Percentiles rank a stretch among this genome's conserved stretches.
These are phyloP conservation scores for Phodopus roborovskii DNA, from an alignment of 2,113 vertebrate genomes.

Conservation along the genomic window DNA sequence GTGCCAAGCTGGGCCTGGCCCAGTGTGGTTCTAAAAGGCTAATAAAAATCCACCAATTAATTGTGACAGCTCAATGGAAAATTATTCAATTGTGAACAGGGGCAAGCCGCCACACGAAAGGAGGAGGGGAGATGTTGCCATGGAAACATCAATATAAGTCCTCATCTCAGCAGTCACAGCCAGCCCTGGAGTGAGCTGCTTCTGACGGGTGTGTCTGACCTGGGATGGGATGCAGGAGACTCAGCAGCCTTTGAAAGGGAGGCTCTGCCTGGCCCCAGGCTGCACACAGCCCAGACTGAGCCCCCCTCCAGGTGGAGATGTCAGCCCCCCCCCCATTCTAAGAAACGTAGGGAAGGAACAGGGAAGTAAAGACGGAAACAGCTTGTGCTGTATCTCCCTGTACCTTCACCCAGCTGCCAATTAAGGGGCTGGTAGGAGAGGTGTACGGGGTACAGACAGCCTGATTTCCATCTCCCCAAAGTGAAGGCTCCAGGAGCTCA, in stretches of 20 bases:
- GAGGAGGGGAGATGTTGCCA: constrained; percentile 78
- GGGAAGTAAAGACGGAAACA: background rate
- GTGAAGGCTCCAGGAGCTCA: background rate
- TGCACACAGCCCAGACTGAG: background rate
- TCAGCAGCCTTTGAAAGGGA: background rate
- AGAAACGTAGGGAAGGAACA: accelerated
- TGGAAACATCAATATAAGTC: constrained; percentile 84
- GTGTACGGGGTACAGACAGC: background rate
- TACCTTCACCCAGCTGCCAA: background rate
- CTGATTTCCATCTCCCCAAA: constrained; percentile 9
- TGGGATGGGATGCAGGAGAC: background rate
- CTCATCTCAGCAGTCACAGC: background rate
- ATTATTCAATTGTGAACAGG: constrained; percentile 82
- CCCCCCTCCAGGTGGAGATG: accelerated
- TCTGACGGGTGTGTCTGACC: accelerated
- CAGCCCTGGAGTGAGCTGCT: constrained; percentile 16
- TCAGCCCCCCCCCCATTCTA: accelerated
- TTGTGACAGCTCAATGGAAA: constrained; percentile 81
- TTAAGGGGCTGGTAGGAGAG: background rate
- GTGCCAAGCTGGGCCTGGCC: constrained; percentile 51
- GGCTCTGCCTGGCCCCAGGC: background rate
- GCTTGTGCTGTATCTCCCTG: background rate
- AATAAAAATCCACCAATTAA: constrained; percentile 81
- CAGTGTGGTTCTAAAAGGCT: constrained; percentile 74
- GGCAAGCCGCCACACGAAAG: constrained; percentile 46